Evolutionary conservation across 2,888 invertebrate species (phyloP).

Genomic region (Synergus japonicus): DNA sequence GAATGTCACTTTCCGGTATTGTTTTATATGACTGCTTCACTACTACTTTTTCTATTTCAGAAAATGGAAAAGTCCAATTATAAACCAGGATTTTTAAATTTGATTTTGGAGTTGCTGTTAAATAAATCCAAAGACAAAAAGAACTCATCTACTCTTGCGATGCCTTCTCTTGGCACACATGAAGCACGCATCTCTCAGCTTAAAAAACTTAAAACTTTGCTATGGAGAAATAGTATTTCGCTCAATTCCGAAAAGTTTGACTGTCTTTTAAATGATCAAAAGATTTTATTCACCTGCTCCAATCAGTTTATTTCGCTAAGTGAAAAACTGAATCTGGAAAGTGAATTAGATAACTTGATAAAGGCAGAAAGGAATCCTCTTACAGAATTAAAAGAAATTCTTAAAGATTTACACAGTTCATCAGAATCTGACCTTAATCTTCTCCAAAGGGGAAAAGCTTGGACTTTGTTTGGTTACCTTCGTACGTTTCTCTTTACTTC

Average conservation of each 20-base stretch:
- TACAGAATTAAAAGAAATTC: constrained; percentile 50
- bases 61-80: constrained; percentile 43
- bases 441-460: constrained; percentile 64
- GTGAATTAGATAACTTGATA: constrained; percentile 42
- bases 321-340: constrained; percentile 48
- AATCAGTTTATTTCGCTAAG: constrained; percentile 57
- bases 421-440: constrained; percentile 14
- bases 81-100: constrained; percentile 59
- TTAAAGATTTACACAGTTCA: constrained; percentile 45
- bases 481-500: constrained; percentile 68
- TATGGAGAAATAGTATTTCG: constrained; percentile 82
- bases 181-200: constrained; percentile 79
- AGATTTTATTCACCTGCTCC: constrained; percentile 58
- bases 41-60: constrained; percentile 43
- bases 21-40: too few relatives aligned
- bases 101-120: constrained; percentile 63
- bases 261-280: constrained; percentile 69
- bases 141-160: constrained; percentile 62
- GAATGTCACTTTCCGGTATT: too few relatives aligned
- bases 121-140: constrained; percentile 50
- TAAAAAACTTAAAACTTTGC: constrained; percentile 78
- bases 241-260: constrained; percentile 78
- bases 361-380: constrained; percentile 49
- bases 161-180: constrained; percentile 79
- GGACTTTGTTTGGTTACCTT: constrained; percentile 70